Conservation (phyloP, 2,797 vertebrate genomes). For the Poeciliopsis presidionis region DNA sequence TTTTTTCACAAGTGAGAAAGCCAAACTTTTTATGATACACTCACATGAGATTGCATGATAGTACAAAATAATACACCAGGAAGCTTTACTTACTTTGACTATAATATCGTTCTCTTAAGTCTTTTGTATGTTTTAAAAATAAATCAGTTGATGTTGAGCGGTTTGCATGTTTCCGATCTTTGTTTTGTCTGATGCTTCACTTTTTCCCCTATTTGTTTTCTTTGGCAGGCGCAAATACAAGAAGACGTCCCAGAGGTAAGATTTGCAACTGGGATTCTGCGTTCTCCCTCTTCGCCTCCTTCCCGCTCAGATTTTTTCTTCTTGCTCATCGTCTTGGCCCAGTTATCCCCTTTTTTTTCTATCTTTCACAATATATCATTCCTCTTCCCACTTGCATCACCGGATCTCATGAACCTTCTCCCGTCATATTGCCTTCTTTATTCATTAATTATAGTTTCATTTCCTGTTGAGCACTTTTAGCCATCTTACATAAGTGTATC, state of each 20-base stretch:
- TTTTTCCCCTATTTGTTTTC: conserved; percentile 59
- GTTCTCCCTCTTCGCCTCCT: conserved; percentile 12
- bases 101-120: background rate
- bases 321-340: background rate
- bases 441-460: conserved; percentile 20
- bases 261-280: conserved; percentile 56
- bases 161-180: conserved; percentile 14
- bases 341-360: background rate
- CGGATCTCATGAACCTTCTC: conserved; percentile 14
- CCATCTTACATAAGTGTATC: conserved; percentile 22
- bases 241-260: conserved; percentile 99
- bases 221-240: conserved; percentile 95
- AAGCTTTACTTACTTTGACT: background rate
- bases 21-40: background rate
- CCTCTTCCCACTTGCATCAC: conserved; percentile 4
- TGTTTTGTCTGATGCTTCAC: conserved; percentile 33
- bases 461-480: conserved; percentile 21
- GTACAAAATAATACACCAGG: background rate
- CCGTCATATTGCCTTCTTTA: conserved; percentile 4
- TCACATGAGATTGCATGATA: background rate
- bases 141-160: background rate
- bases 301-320: conserved; percentile 1
- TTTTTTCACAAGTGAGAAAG: background rate
- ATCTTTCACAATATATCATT: conserved; percentile 16
- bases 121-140: background rate